Conservation (phyloP, 2,113 vertebrate species). For the Buteo buteo region DNA sequence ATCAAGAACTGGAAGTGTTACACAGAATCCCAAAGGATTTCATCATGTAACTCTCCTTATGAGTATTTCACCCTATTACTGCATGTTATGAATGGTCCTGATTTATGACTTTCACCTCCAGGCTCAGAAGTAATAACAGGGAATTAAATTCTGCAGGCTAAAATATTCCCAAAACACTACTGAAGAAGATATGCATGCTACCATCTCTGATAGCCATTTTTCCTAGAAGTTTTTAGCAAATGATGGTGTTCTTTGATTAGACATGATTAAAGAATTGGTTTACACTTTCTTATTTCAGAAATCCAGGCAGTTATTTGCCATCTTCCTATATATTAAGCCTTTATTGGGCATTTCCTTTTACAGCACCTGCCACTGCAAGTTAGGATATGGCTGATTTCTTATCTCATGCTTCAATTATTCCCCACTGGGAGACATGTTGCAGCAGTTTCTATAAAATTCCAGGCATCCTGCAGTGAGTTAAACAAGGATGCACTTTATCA, state of each 20-base stretch:
- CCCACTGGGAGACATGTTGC: not conserved
- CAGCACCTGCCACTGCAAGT: not conserved
- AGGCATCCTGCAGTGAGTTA: not conserved
- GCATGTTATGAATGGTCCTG: constrained; percentile 12
- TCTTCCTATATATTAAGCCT: constrained; percentile 12
- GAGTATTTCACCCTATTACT: constrained; percentile 39
- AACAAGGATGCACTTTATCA: constrained; percentile 27
- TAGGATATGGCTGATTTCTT: constrained; percentile 37
- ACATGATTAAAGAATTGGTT: constrained; percentile 1
- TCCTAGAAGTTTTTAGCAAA: not conserved
- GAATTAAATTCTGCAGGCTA: constrained; percentile 45
- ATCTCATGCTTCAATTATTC: constrained; percentile 24
- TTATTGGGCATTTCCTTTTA: constrained; percentile 25
- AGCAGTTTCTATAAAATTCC: constrained; percentile 22
- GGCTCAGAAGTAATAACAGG: constrained; percentile 46
- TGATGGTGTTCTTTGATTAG: constrained; percentile 22
- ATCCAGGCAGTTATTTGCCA: constrained; percentile 4
- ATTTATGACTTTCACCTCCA: constrained; percentile 44
- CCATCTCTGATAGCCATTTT: not conserved
- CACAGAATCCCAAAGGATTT: not conserved
- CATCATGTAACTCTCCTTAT: not conserved
- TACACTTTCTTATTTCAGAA: constrained; percentile 30
- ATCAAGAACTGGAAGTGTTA: not conserved
- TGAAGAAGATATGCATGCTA: not conserved
- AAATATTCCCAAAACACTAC: constrained; percentile 20